Evolutionary conservation across 2,113 vertebrate species (phyloP).

Genomic region (Leptocoma aspasia): DNA sequence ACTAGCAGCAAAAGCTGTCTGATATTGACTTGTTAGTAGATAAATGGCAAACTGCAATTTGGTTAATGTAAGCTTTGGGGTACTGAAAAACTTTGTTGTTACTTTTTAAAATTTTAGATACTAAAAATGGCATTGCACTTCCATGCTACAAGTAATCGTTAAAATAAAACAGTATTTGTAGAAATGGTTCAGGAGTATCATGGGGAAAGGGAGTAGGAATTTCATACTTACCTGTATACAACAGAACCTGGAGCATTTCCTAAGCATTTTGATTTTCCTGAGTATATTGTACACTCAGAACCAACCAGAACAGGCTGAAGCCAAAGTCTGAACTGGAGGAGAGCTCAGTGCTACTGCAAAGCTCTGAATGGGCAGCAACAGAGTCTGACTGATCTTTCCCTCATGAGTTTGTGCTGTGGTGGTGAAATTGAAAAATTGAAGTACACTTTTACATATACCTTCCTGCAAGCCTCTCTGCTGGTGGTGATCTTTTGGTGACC

Average conservation of each 20-base stretch:
- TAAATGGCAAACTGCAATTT: neutral
- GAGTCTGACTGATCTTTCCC: neutral
- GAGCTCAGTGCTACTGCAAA: neutral
- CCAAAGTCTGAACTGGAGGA: neutral
- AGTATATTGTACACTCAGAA: neutral
- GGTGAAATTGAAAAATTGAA: neutral
- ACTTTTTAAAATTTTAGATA: neutral
- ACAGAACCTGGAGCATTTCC: neutral
- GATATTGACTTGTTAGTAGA: neutral
- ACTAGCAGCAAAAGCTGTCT: neutral
- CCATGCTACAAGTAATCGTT: neutral
- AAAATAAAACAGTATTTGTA: neutral
- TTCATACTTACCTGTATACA: neutral
- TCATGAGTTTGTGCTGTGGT: neutral
- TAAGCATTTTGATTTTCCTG: neutral
- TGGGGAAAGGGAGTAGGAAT: neutral
- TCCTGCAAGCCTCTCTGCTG: neutral
- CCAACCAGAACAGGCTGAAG: neutral
- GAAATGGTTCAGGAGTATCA: neutral
- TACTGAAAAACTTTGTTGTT: neutral
- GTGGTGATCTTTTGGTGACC: neutral
- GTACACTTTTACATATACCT: neutral
- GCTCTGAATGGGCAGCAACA: neutral
- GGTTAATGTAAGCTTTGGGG: neutral
- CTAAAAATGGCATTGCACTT: neutral